Conservation (phyloP, 2,797 vertebrate species). For the Manis javanica region DNA sequence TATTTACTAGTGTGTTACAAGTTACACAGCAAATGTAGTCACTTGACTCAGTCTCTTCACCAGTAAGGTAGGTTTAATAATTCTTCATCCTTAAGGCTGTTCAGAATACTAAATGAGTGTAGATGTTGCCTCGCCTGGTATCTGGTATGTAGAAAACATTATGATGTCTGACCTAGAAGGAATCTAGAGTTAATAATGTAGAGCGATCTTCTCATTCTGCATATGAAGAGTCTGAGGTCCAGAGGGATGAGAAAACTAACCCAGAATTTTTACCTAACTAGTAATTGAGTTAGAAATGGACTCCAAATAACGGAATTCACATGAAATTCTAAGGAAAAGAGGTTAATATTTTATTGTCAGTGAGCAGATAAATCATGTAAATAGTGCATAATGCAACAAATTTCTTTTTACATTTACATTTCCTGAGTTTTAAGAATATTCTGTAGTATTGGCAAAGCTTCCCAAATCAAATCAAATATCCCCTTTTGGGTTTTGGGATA, state of each 20-base stretch:
- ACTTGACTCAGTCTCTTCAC: background rate
- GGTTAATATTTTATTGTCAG: background rate
- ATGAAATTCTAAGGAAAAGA: background rate
- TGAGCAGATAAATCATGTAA: background rate
- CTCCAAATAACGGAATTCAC: background rate
- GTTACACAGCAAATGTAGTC: background rate
- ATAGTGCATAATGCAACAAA: background rate
- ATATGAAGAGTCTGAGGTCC: background rate
- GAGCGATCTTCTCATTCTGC: background rate
- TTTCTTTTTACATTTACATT: background rate
- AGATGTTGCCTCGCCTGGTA: background rate
- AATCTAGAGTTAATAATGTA: background rate
- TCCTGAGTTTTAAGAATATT: background rate
- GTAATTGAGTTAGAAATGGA: background rate
- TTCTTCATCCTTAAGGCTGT: background rate
- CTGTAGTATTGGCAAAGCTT: background rate
- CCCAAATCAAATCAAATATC: background rate
- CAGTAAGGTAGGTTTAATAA: slow-evolving; percentile 5
- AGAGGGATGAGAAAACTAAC: background rate
- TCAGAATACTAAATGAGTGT: background rate
- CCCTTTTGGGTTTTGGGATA: background rate
- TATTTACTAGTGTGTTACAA: background rate
- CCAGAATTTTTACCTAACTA: background rate
- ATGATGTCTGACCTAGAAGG: background rate
- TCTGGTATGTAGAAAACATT: background rate